Evolutionary conservation across 2,888 invertebrate genomes (phyloP).

Genomic region (Drosophila quinaria): DNA sequence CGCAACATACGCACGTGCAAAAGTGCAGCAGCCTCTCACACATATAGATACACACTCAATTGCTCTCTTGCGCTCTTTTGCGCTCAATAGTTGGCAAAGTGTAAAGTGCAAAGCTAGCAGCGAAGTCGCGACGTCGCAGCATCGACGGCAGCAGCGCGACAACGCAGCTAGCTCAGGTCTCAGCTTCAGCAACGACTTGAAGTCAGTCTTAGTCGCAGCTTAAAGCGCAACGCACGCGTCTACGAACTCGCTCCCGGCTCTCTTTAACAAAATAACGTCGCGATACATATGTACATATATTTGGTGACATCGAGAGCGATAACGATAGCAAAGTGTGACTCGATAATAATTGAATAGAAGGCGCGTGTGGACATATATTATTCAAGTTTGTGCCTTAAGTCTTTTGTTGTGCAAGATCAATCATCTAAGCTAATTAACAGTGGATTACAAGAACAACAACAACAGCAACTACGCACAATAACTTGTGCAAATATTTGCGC

Average conservation of each 20-base stretch:
- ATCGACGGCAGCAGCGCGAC: conserved; percentile 29
- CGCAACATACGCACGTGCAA: conserved; percentile 62
- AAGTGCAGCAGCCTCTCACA: conserved; percentile 55
- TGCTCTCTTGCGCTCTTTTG: conserved; percentile 8
- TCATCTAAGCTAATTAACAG: conserved; percentile 27
- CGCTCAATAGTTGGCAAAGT: conserved; percentile 64
- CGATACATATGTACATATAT: conserved; percentile 10
- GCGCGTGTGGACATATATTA: conserved; percentile 28
- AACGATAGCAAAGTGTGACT: conserved; percentile 36
- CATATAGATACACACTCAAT: conserved; percentile 23
- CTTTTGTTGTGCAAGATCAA: conserved; percentile 70
- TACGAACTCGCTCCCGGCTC: conserved; percentile 46
- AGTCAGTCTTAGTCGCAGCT: conserved; percentile 82
- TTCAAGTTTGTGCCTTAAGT: conserved; percentile 76
- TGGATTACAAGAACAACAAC: conserved; percentile 48
- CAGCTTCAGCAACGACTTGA: conserved; percentile 52
- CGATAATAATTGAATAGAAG: conserved; percentile 20
- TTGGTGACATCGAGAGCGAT: conserved; percentile 35
- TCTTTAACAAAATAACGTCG: conserved; percentile 24
- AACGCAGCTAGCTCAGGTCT: conserved; percentile 60
- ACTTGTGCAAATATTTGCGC: conserved; percentile 54
- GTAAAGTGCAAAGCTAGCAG: conserved; percentile 83
- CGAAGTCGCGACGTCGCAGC: conserved; percentile 44
- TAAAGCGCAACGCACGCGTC: conserved; percentile 79
- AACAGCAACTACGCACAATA: conserved; percentile 18